Base-by-base conservation (phyloP, 1,140 invertebrate species). In the Solen grandis region DNA sequence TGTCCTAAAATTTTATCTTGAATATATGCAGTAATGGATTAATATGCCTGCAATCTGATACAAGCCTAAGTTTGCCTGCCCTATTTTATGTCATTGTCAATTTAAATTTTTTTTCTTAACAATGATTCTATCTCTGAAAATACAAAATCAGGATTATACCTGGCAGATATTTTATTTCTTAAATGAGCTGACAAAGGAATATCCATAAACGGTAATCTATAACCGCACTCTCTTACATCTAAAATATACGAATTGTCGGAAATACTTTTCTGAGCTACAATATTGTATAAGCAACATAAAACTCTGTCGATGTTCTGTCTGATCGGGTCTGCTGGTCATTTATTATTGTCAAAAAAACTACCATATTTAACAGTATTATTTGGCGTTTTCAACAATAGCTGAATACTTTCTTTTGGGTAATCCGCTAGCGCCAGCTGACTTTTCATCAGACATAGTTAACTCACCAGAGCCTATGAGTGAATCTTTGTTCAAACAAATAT, bases 131-230 rank as follows among this genome's bases (percentile, higher is more conserved):
- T 66, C 36, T 81, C 55, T 3, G 1, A 38, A 22, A 22, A 1
- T 1, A 84, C 82, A 72, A 81, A 81, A 25, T 13, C 5, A 2
- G 16, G 31, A 35, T 75, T 72, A 16, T 76, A 57, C 27, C 62
- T 46, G 2, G 77, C 63, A 0, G 77, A 81, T 46, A 70, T 80
- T 66, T 80, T 84, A 46, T 84, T 76, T 25, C 31, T 65, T 31
- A 82, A 36, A 55, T 31, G 16, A 25, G 46, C 62, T 0, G 38
- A 8, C 19, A 2, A 0, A 41, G 82, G 75, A 0, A 68, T 16
- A 1, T 29, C 50, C 36, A 63, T 80, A 50, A 84, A 80, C 4
- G 77, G 77, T 29, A 76, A 27, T 36, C 38, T 84, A 29, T 84
- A 84, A 36, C 77, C 77, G n/a, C 60, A 16, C 16, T 55, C 3